phyloP scores from a whole-genome alignment of 2,113 vertebrate species.

The Nanger granti region DNA sequence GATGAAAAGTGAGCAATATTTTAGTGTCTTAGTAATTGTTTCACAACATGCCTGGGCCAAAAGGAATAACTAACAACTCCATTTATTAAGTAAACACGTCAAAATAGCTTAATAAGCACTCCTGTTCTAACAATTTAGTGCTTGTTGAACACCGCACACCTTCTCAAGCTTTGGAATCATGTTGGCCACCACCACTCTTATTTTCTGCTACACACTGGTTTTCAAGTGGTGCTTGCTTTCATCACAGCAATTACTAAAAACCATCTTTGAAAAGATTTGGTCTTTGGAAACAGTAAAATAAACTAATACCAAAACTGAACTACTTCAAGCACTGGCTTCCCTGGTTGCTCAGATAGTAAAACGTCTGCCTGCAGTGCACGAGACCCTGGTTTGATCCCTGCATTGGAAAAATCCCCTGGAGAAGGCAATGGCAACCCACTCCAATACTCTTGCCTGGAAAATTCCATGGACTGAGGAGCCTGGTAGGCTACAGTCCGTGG shows the following conservation, averaged over 20 bases:
- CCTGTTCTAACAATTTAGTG: not conserved
- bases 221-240: conserved; percentile 1
- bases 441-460: too few relatives aligned
- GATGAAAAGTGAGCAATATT: not conserved
- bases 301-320: not conserved
- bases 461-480: too few relatives aligned
- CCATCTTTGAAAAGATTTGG: not conserved
- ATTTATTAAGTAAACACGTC: not conserved
- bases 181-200: not conserved
- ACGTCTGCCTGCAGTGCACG: too few relatives aligned
- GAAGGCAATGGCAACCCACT: too few relatives aligned
- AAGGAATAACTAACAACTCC: not conserved
- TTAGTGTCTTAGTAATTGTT: not conserved
- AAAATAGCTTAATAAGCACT: not conserved
- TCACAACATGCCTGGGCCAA: not conserved
- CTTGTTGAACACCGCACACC: not conserved
- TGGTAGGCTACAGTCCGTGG: too few relatives aligned
- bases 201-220: not conserved
- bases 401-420: too few relatives aligned
- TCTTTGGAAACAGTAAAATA: not conserved
- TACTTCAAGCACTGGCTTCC: not conserved
- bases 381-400: too few relatives aligned
- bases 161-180: not conserved
- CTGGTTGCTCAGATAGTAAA: too few relatives aligned
- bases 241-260: not conserved